Percentiles rank a stretch among this genome's conserved stretches.
Conservation (phyloP, 2,113 vertebrate genomes). For the Anarhynchus alexandrinus region DNA sequence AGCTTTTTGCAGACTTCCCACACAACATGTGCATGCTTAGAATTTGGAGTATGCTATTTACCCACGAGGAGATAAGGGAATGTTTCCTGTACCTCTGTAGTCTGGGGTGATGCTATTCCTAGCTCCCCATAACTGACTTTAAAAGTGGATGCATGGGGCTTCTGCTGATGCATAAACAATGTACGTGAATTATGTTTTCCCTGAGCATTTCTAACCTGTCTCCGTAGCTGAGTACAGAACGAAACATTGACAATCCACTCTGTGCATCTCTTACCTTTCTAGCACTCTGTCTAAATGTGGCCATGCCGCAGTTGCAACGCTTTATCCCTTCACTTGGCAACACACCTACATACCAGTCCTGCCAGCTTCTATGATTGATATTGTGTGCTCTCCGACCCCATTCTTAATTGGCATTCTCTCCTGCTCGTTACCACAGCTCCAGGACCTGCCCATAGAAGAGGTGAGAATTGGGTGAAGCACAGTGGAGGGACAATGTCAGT, state of each 20-base stretch:
- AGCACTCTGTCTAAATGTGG: conserved; percentile 93
- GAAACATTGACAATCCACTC: background rate
- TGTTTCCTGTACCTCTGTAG: background rate
- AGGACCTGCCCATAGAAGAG: conserved; percentile 95
- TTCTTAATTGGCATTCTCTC: conserved; percentile 94
- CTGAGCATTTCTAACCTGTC: background rate
- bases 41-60: background rate
- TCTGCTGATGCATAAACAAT: background rate
- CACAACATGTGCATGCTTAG: background rate
- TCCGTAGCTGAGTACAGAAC: background rate
- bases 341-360: conserved; percentile 96
- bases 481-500: background rate
- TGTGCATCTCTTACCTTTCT: conserved; percentile 44
- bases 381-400: conserved; percentile 94
- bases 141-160: background rate
- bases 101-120: background rate
- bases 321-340: conserved; percentile 98
- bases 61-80: background rate
- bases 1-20: background rate
- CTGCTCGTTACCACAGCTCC: conserved; percentile 86
- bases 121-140: background rate
- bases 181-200: background rate
- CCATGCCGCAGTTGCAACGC: conserved; percentile 88
- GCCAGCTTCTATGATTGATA: conserved; percentile 93
- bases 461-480: conserved; percentile 65